phyloP scores from a whole-genome alignment of 2,113 vertebrate species.

The Microcebus tavaratra region DNA sequence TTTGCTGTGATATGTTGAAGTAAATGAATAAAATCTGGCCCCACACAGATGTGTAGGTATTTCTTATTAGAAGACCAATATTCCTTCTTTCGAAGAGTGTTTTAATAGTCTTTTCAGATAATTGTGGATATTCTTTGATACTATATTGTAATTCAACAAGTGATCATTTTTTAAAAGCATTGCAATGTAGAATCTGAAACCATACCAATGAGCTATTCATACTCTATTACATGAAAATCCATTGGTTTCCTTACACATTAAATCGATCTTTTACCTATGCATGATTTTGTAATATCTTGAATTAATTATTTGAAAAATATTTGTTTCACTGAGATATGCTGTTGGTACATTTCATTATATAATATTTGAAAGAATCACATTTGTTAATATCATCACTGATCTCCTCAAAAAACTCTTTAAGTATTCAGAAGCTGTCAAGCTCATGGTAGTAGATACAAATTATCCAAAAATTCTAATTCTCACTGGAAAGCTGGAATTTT shows the following conservation, averaged over 20 bases:
- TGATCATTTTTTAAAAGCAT: constrained; percentile 14
- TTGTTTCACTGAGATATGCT: neutral
- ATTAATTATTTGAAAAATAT: neutral
- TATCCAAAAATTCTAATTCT: constrained; percentile 59
- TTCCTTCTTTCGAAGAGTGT: neutral
- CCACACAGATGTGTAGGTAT: neutral
- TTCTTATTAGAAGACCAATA: neutral
- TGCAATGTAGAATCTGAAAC: neutral
- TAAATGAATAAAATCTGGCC: neutral
- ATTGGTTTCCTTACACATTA: neutral
- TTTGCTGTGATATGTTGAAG: neutral
- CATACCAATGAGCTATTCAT: neutral
- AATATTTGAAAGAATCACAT: neutral
- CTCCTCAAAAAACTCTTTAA: neutral
- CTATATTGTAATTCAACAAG: neutral
- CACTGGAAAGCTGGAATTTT: constrained; percentile 56
- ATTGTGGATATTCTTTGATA: neutral
- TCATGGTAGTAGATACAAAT: neutral
- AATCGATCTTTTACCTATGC: neutral
- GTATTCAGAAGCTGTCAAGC: constrained; percentile 40
- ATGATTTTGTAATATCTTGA: neutral
- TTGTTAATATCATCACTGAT: constrained; percentile 28
- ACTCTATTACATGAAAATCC: neutral
- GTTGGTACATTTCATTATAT: neutral
- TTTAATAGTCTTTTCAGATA: constrained; percentile 5